Percentiles rank a stretch among this genome's conserved stretches.
Conservation (phyloP, 2,113 vertebrate genomes). For the Corythaixoides concolor region DNA sequence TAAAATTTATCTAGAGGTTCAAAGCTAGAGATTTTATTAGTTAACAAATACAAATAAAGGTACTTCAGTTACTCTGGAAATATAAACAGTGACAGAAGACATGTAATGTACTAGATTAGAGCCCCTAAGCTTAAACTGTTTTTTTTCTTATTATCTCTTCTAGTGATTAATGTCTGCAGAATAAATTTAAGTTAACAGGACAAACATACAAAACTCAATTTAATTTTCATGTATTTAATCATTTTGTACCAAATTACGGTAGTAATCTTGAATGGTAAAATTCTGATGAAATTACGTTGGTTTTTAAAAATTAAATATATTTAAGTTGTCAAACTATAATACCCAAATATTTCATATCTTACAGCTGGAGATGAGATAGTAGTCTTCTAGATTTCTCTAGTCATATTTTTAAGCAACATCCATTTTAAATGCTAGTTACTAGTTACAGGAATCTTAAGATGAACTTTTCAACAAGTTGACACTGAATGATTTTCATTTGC, state of each 20-base stretch:
- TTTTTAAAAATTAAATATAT: background rate
- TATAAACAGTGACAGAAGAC: background rate
- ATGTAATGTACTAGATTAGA: background rate
- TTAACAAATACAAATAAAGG: background rate
- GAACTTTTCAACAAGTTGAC: background rate
- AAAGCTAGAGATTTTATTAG: background rate
- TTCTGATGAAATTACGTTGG: background rate
- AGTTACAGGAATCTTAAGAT: background rate
- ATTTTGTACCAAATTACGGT: background rate
- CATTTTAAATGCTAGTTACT: background rate
- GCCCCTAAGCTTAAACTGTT: background rate
- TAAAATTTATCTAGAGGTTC: background rate
- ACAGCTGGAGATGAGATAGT: background rate
- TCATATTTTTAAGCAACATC: background rate
- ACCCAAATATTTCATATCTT: background rate
- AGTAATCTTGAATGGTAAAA: background rate
- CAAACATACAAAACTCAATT: background rate
- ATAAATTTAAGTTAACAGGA: background rate
- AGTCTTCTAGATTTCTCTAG: background rate
- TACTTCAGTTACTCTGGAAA: background rate
- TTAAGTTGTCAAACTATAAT: background rate
- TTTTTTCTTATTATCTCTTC: background rate
- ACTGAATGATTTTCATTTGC: background rate
- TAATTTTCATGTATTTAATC: background rate
- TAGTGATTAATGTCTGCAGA: background rate